Percentiles rank a stretch among this genome's conserved stretches.
Evolutionary conservation across 2,888 invertebrate species (phyloP).

Genomic region (Napeogenes sylphis): DNA sequence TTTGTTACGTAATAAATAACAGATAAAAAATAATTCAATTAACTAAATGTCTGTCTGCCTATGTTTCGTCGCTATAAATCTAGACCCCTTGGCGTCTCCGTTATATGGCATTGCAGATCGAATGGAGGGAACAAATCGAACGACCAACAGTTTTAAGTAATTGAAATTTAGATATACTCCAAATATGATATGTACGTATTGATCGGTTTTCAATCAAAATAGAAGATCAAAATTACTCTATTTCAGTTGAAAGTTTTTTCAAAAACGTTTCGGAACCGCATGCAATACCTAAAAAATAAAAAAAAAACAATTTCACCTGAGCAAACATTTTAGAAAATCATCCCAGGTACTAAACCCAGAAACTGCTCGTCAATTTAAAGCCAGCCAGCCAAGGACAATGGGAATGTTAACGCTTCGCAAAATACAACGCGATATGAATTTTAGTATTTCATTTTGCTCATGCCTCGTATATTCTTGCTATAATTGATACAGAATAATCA

Average conservation of each 20-base stretch:
- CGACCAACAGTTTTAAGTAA: constrained; percentile 37
- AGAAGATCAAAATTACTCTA: too few relatives aligned
- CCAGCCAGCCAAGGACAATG: constrained; percentile 25
- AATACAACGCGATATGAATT: constrained; percentile 15
- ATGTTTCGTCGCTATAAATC: constrained; percentile 1
- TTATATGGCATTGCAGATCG: constrained; percentile 5
- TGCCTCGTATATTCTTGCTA: background rate
- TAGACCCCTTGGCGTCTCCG: background rate
- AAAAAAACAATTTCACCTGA: constrained; percentile 11
- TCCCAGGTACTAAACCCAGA: constrained; percentile 18
- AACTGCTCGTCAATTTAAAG: constrained; percentile 22
- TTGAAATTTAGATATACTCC: constrained; percentile 30
- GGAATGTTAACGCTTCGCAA: constrained; percentile 25
- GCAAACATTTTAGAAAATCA: constrained; percentile 14
- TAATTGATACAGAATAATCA: background rate
- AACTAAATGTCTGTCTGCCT: background rate
- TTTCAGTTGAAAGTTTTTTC: too few relatives aligned
- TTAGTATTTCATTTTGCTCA: constrained; percentile 19
- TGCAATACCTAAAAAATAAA: constrained; percentile 6
- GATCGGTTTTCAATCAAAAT: background rate
- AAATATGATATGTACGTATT: background rate
- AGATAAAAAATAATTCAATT: constrained; percentile 2
- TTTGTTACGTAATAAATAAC: background rate
- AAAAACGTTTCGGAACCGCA: too few relatives aligned
- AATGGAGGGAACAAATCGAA: constrained; percentile 31